Percentiles rank a stretch among this genome's conserved stretches.
These are phyloP conservation scores for Cinara cedri DNA, from an alignment of 2,888 invertebrate genomes.

Conservation along the genomic window DNA sequence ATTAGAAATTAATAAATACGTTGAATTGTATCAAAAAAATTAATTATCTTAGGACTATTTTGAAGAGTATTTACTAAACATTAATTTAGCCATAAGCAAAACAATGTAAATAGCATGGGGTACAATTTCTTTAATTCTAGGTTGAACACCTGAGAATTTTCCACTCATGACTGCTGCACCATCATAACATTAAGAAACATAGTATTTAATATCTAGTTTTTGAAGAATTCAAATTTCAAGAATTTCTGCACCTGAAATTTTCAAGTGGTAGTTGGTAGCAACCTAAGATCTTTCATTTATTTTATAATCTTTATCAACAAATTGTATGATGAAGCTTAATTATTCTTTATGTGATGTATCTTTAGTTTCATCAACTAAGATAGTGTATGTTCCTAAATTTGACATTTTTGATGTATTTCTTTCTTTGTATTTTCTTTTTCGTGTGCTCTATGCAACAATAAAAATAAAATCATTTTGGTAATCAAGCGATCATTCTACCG, in stretches of 20 bases:
- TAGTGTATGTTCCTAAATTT: neutral
- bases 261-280: constrained; percentile 1
- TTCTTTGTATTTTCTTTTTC: neutral
- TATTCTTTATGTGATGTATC: neutral
- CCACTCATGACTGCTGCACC: constrained; percentile 59
- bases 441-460: neutral
- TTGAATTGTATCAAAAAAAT: constrained; percentile 19
- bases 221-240: too few relatives aligned
- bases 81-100: constrained; percentile 6
- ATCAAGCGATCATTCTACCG: neutral
- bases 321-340: neutral
- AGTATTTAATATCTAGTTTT: constrained; percentile 31
- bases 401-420: too few relatives aligned
- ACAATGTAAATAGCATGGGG: constrained; percentile 4
- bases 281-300: constrained; percentile 7
- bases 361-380: constrained; percentile 2
- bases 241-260: constrained; percentile 5
- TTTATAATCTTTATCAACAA: neutral
- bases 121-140: constrained; percentile 36
- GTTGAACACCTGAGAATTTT: constrained; percentile 59
- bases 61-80: neutral
- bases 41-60: neutral
- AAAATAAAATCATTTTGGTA: neutral
- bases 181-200: constrained; percentile 59
- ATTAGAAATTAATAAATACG: neutral